phyloP scores from a whole-genome alignment of 2,888 invertebrate genomes.

The Tinea pellionella region DNA sequence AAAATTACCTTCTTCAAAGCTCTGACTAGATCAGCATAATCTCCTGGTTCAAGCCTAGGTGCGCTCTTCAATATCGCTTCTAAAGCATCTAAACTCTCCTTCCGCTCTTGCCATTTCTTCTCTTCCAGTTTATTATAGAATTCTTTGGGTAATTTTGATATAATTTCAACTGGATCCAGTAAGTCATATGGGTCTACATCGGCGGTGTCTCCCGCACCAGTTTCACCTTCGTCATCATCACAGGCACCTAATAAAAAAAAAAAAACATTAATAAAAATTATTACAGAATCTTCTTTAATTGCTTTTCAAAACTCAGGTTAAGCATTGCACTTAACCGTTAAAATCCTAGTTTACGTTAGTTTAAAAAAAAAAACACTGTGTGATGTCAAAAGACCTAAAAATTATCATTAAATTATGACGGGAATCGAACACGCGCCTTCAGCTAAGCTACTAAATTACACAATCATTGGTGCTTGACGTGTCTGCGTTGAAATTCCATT shows the following conservation, averaged over 20 bases:
- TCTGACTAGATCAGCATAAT: conserved; percentile 90
- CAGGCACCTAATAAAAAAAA: conserved; percentile 42
- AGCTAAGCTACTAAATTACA: no score
- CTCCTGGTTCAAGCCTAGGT: conserved; percentile 90
- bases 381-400: no score
- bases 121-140: conserved; percentile 95
- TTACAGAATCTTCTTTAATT: no score
- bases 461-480: no score
- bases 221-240: conserved; percentile 68
- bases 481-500: no score
- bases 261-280: no score
- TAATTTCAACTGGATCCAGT: conserved; percentile 91
- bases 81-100: conserved; percentile 88
- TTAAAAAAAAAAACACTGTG: no score
- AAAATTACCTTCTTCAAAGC: conserved; percentile 82
- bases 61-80: conserved; percentile 81
- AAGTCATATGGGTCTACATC: conserved; percentile 92
- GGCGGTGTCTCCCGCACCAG: conserved; percentile 70
- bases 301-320: no score
- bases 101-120: conserved; percentile 97
- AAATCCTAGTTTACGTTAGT: no score
- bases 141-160: conserved; percentile 93
- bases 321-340: no score
- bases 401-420: no score
- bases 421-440: no score